Conservation (phyloP, 2,797 vertebrate genomes). For the Paguma larvata region DNA sequence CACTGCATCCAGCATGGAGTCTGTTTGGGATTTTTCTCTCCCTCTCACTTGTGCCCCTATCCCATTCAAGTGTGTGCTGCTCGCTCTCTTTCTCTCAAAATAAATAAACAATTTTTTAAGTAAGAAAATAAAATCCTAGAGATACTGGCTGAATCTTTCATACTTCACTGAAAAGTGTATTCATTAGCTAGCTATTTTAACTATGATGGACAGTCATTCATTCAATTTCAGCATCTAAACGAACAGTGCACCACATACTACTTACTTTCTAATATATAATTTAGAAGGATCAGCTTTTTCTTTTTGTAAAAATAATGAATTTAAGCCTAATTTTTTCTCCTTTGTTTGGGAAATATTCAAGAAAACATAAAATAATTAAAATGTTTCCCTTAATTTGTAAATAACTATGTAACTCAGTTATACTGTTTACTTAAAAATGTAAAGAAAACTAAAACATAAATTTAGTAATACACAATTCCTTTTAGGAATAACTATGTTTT, state of each 20-base stretch:
- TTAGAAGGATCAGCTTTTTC: slow-evolving; percentile 77
- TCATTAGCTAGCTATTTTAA: slow-evolving; percentile 48
- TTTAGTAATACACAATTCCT: slow-evolving; percentile 81
- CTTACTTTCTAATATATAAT: slow-evolving; percentile 80
- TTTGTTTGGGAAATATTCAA: slow-evolving; percentile 77
- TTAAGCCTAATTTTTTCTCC: slow-evolving; percentile 83
- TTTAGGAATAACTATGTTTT: slow-evolving; percentile 80
- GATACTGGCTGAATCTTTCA: slow-evolving; percentile 34
- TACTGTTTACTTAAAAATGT: slow-evolving; percentile 75
- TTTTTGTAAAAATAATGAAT: slow-evolving; percentile 79
- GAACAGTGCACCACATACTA: background rate
- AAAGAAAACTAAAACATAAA: slow-evolving; percentile 81
- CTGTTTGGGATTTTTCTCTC: too few species aligned
- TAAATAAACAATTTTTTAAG: background rate
- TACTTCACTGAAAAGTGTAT: slow-evolving; percentile 43
- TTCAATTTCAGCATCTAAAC: slow-evolving; percentile 70
- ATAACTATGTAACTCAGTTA: slow-evolving; percentile 84
- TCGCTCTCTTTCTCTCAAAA: too few species aligned
- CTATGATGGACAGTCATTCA: slow-evolving; percentile 59
- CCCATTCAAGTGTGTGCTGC: too few species aligned
- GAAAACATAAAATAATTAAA: slow-evolving; percentile 86
- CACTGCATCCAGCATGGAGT: too few species aligned
- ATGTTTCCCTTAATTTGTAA: slow-evolving; percentile 81
- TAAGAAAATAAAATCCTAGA: slow-evolving; percentile 2
- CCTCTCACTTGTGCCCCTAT: too few species aligned